These are phyloP conservation scores for Chinchilla lanigera DNA, from an alignment of 2,113 vertebrate genomes.

Conservation along the genomic window DNA sequence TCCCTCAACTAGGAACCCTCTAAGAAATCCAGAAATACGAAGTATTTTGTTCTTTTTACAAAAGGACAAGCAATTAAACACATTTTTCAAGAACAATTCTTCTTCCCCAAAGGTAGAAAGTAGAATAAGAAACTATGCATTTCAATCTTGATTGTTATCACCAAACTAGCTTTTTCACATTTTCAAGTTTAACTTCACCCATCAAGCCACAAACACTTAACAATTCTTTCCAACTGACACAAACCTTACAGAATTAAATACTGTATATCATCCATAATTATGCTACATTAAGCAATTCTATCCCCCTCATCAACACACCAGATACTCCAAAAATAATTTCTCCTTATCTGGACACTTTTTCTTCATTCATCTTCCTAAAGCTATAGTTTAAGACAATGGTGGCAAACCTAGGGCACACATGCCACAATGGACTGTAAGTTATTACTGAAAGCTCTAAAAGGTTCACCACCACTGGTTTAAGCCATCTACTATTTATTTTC, in stretches of 20 bases:
- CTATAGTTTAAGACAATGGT: not conserved
- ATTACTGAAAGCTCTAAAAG: not conserved
- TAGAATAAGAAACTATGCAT: not conserved
- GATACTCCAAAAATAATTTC: constrained; percentile 17
- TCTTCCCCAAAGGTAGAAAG: not conserved
- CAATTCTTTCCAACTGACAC: not conserved
- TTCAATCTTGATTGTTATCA: constrained; percentile 33
- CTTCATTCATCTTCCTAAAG: not conserved
- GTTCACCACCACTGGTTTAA: not conserved
- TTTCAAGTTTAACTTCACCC: constrained; percentile 6
- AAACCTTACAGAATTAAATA: constrained; percentile 12
- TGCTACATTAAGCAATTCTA: not conserved
- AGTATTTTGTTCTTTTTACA: not conserved
- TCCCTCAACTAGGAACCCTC: constrained; percentile 17
- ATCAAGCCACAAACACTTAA: not conserved
- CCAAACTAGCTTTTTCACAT: constrained; percentile 7
- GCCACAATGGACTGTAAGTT: not conserved
- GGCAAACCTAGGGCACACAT: not conserved
- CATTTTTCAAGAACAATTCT: not conserved
- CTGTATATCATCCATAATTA: not conserved
- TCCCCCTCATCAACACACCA: not conserved
- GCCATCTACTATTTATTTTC: not conserved
- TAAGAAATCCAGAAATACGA: constrained; percentile 44
- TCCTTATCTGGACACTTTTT: not conserved
- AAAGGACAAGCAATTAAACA: constrained; percentile 11